Percentiles rank a stretch among this genome's conserved stretches.
Conservation (phyloP, 2,797 vertebrate genomes). For the Tenualosa thibaudeaui region DNA sequence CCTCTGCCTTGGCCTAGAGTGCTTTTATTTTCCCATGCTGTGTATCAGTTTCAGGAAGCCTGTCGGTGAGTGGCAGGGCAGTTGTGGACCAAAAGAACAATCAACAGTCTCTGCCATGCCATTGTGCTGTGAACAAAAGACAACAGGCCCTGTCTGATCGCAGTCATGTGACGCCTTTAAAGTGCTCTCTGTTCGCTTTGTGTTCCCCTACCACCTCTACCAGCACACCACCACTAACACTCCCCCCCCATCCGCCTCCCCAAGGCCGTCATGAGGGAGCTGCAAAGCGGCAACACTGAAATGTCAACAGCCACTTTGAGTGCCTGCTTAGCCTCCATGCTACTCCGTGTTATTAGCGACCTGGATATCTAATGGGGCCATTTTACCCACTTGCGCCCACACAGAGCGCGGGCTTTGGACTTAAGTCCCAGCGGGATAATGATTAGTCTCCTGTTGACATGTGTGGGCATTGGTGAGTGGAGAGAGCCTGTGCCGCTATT, state of each 20-base stretch:
- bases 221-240: neutral
- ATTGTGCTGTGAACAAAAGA: slow-evolving; percentile 57
- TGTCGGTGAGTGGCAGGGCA: slow-evolving; percentile 42
- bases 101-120: slow-evolving; percentile 43
- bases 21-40: slow-evolving; percentile 1
- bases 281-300: neutral
- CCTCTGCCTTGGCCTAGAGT: neutral
- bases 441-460: slow-evolving; percentile 13
- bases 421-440: slow-evolving; percentile 19
- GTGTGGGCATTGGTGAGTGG: slow-evolving; percentile 1
- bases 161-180: slow-evolving; percentile 51
- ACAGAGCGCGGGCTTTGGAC: neutral
- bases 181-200: slow-evolving; percentile 43
- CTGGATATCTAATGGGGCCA: slow-evolving; percentile 13
- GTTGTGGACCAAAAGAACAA: slow-evolving; percentile 52
- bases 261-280: neutral
- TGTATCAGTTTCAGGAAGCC: slow-evolving; percentile 42
- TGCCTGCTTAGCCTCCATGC: neutral
- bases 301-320: slow-evolving; percentile 23
- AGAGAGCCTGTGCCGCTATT: neutral
- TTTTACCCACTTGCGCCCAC: slow-evolving; percentile 18
- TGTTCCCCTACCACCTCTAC: neutral
- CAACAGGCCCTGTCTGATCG: slow-evolving; percentile 49
- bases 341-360: neutral
- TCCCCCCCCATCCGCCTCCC: neutral